Evolutionary conservation across 1,140 invertebrate genomes (phyloP).

Genomic region (Calephelis virginiensis): DNA sequence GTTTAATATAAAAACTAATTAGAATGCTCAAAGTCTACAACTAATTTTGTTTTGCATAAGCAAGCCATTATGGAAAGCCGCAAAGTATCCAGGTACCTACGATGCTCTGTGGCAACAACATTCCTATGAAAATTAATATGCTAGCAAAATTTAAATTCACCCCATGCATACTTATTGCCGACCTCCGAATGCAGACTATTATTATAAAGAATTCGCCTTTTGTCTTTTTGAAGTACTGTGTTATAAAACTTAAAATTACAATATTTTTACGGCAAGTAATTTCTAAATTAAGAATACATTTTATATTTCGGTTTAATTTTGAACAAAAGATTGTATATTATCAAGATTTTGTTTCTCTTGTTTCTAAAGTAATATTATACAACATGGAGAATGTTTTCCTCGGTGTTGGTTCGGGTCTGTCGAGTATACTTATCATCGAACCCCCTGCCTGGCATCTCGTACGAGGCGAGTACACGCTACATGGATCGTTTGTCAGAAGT

Average conservation of each 20-base stretch:
- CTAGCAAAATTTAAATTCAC: not conserved
- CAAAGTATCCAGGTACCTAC: not conserved
- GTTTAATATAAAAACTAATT: too few relatives aligned
- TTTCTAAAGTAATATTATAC: too few relatives aligned
- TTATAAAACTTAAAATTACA: conserved; percentile 7
- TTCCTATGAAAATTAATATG: not conserved
- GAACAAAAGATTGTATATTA: not conserved
- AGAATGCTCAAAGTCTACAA: too few relatives aligned
- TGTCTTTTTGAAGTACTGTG: not conserved
- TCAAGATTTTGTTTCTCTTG: not conserved
- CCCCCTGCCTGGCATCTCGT: too few relatives aligned
- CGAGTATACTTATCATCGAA: too few relatives aligned
- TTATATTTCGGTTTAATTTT: not conserved
- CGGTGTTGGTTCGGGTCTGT: too few relatives aligned
- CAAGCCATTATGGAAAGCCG: not conserved
- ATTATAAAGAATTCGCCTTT: conserved; percentile 11
- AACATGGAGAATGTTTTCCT: too few relatives aligned
- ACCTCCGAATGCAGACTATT: conserved; percentile 7
- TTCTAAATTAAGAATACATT: conserved; percentile 1
- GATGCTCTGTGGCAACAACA: not conserved
- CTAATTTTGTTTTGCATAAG: not conserved
- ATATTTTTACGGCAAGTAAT: not conserved
- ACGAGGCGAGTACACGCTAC: too few relatives aligned
- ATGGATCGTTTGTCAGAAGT: too few relatives aligned
- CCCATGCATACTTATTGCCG: conserved; percentile 2